Evolutionary conservation across 2,888 invertebrate species (phyloP).

Genomic region (Plemyria rubiginata): DNA sequence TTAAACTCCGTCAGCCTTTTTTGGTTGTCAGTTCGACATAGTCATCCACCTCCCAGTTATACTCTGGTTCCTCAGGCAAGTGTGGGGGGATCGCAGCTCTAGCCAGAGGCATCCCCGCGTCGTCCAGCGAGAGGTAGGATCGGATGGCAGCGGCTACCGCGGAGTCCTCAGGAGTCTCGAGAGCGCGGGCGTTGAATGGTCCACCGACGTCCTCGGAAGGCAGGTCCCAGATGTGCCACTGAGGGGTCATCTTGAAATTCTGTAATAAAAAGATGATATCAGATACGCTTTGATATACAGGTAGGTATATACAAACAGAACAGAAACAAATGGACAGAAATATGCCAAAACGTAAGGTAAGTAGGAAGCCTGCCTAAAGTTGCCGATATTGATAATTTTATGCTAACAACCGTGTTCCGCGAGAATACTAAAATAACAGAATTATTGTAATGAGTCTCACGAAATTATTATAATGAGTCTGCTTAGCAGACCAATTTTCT

Average conservation of each 20-base stretch:
- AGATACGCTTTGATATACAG: too few species aligned
- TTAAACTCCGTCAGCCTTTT: conserved; percentile 10
- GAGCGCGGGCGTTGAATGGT: conserved; percentile 86
- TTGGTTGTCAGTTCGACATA: conserved; percentile 80
- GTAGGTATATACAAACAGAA: background rate
- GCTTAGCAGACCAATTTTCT: conserved; percentile 11
- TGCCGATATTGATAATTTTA: background rate
- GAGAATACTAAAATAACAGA: background rate
- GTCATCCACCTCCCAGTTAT: conserved; percentile 88
- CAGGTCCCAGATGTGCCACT: conserved; percentile 77
- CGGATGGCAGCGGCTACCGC: conserved; percentile 78
- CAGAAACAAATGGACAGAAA: background rate
- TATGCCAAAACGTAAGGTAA: too few species aligned
- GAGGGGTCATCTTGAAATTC: conserved; percentile 86
- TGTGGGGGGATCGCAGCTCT: conserved; percentile 83
- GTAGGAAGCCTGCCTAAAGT: background rate
- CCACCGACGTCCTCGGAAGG: conserved; percentile 85
- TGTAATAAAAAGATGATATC: conserved; percentile 45
- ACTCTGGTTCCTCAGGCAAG: conserved; percentile 79
- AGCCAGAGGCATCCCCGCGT: conserved; percentile 85
- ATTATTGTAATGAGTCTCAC: background rate
- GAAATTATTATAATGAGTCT: conserved; percentile 17
- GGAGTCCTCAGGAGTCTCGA: conserved; percentile 77
- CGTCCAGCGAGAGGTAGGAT: conserved; percentile 86
- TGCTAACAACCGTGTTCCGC: background rate